phyloP scores from a whole-genome alignment of 2,888 invertebrate genomes.

The Serrognathus titanus region DNA sequence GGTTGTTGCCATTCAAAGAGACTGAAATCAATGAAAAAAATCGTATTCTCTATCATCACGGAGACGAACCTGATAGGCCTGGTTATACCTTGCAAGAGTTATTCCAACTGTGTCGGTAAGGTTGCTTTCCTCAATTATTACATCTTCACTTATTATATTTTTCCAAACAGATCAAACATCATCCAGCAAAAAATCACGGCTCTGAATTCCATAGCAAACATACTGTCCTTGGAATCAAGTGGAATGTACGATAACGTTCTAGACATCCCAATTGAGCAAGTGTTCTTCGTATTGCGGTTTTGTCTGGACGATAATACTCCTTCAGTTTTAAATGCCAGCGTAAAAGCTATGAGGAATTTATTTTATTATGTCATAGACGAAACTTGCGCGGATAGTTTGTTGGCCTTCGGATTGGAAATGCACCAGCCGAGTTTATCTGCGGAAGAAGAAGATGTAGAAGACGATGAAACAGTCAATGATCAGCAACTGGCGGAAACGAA shows the following conservation, averaged over 20 bases:
- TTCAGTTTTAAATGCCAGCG: slow-evolving; percentile 69
- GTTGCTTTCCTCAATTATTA: neutral
- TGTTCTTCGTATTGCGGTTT: slow-evolving; percentile 76
- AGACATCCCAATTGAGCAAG: slow-evolving; percentile 72
- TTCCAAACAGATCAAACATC: slow-evolving; percentile 64
- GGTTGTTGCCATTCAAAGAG: slow-evolving; percentile 70
- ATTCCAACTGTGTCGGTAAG: slow-evolving; percentile 66
- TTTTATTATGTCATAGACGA: slow-evolving; percentile 78
- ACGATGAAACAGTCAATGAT: slow-evolving; percentile 73
- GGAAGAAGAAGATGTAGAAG: slow-evolving; percentile 45
- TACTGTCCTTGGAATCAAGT: slow-evolving; percentile 66
- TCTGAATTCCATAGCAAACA: slow-evolving; percentile 74
- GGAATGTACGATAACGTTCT: slow-evolving; percentile 77
- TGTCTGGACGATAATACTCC: slow-evolving; percentile 81
- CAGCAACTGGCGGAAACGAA: slow-evolving; percentile 83
- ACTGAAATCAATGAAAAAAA: slow-evolving; percentile 58
- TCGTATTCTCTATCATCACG: slow-evolving; percentile 83
- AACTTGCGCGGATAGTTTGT: slow-evolving; percentile 64
- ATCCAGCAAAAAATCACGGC: slow-evolving; percentile 81
- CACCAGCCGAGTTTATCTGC: slow-evolving; percentile 57
- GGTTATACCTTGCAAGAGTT: slow-evolving; percentile 90
- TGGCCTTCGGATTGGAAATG: slow-evolving; percentile 63
- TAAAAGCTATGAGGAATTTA: slow-evolving; percentile 71
- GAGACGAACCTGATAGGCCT: slow-evolving; percentile 85
- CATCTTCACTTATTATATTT: slow-evolving; percentile 9